phyloP scores from a whole-genome alignment of 2,888 invertebrate genomes.

The Parnassius glacialis region DNA sequence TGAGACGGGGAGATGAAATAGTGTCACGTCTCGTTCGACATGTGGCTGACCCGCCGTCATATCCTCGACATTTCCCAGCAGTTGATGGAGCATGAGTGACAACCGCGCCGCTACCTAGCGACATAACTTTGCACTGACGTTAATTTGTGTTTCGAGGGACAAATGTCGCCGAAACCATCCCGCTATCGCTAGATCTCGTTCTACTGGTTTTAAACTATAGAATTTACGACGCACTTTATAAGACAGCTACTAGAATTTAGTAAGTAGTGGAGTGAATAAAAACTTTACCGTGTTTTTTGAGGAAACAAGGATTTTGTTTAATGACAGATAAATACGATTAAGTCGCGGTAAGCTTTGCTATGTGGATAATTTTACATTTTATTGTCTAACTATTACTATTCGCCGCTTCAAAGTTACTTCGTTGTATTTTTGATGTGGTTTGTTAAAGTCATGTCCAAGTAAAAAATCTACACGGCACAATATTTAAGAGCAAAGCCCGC shows the following conservation, averaged over 20 bases:
- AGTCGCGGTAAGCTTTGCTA: background rate
- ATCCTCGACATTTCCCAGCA: slow-evolving; percentile 73
- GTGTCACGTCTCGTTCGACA: slow-evolving; percentile 69
- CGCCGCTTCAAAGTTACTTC: slow-evolving; percentile 61
- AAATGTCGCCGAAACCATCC: slow-evolving; percentile 57
- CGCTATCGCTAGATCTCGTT: slow-evolving; percentile 66
- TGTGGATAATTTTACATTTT: background rate
- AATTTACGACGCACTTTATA: slow-evolving; percentile 67
- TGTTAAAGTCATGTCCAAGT: slow-evolving; percentile 62
- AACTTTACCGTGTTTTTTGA: slow-evolving; percentile 42
- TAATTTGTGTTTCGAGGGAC: slow-evolving; percentile 68
- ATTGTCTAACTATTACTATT: slow-evolving; percentile 32
- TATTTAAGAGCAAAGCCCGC: slow-evolving; percentile 54
- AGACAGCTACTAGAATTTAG: slow-evolving; percentile 71
- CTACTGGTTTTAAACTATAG: slow-evolving; percentile 57
- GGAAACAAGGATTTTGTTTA: slow-evolving; percentile 34
- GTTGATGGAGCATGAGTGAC: slow-evolving; percentile 81
- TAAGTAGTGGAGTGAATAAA: slow-evolving; percentile 46
- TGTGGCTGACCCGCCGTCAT: slow-evolving; percentile 77
- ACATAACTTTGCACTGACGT: slow-evolving; percentile 75
- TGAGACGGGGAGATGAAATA: slow-evolving; percentile 73
- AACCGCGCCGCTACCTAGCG: slow-evolving; percentile 58
- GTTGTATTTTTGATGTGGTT: slow-evolving; percentile 60
- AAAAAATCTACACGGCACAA: slow-evolving; percentile 63
- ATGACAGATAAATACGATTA: slow-evolving; percentile 2